Conservation (phyloP, 2,888 invertebrate species). For the Polydrusus cervinus region DNA sequence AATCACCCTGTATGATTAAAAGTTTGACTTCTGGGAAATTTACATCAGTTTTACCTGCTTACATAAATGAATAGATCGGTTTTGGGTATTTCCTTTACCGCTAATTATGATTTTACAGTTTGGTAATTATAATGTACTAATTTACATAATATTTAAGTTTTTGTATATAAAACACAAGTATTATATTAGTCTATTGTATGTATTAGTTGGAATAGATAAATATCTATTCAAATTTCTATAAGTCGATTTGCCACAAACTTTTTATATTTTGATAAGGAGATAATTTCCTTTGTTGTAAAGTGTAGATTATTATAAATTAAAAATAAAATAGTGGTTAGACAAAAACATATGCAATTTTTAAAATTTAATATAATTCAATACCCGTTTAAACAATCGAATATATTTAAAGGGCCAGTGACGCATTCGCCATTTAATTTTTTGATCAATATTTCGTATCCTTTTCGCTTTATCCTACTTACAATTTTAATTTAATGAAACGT, state of each 20-base stretch:
- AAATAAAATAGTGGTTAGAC: too few relatives aligned
- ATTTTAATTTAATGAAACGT: too few relatives aligned
- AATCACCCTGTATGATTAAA: too few relatives aligned
- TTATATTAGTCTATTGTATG: too few relatives aligned
- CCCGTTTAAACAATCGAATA: too few relatives aligned
- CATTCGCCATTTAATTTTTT: too few relatives aligned
- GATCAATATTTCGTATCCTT: too few relatives aligned
- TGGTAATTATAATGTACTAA: not conserved
- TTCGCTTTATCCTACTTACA: too few relatives aligned
- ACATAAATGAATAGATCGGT: not conserved
- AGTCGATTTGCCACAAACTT: not conserved
- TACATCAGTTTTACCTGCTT: not conserved
- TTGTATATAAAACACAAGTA: not conserved
- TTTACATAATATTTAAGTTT: not conserved
- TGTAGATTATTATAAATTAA: not conserved
- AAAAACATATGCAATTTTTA: too few relatives aligned
- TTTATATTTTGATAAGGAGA: not conserved
- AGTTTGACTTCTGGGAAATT: not conserved
- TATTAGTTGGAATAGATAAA: too few relatives aligned
- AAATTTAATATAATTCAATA: too few relatives aligned
- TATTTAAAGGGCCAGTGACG: too few relatives aligned
- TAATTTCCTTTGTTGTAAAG: not conserved
- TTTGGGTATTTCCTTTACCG: constrained; percentile 1
- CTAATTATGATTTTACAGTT: not conserved
- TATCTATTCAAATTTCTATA: not conserved